A percentile compares a stretch with the other conserved stretches of the same genome.
Evolutionary conservation across 2,113 vertebrate species (phyloP).

Genomic region (Syngnathus typhle): DNA sequence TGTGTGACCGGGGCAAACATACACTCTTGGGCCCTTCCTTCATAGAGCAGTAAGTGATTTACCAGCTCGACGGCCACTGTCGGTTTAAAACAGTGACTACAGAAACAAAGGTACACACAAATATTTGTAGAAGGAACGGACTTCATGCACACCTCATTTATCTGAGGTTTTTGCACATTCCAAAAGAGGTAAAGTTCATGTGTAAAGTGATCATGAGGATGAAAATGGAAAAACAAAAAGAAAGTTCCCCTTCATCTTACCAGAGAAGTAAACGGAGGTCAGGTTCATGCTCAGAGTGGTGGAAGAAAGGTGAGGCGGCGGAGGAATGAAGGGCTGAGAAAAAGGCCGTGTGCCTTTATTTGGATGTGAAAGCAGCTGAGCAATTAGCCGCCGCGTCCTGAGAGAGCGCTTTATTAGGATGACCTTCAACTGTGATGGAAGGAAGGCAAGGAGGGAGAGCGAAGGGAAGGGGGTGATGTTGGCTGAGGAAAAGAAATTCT

Average conservation of each 20-base stretch:
- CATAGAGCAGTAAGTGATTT: conserved; percentile 73
- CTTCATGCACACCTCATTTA: conserved; percentile 68
- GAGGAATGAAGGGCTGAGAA: conserved; percentile 42
- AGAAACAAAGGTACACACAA: conserved; percentile 60
- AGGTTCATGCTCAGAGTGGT: conserved; percentile 61
- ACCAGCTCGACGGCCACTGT: conserved; percentile 65
- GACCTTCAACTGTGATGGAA: conserved; percentile 59
- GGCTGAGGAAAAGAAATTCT: conserved; percentile 19
- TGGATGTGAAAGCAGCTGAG: conserved; percentile 63
- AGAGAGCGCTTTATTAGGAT: conserved; percentile 66
- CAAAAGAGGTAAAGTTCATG: conserved; percentile 44
- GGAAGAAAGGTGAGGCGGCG: conserved; percentile 54
- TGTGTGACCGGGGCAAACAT: conserved; percentile 71
- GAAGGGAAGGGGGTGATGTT: neutral
- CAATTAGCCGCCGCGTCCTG: conserved; percentile 66
- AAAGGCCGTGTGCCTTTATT: conserved; percentile 61
- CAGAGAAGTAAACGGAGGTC: conserved; percentile 49
- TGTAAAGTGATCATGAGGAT: conserved; percentile 9
- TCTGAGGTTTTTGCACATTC: conserved; percentile 59
- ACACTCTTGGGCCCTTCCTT: conserved; percentile 66
- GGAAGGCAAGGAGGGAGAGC: neutral
- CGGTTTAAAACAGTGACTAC: conserved; percentile 59
- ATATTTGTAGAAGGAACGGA: conserved; percentile 68
- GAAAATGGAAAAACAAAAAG: conserved; percentile 26
- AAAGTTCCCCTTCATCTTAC: conserved; percentile 30